Conservation (phyloP, 1,140 invertebrate species). For the Ptiloglossa arizonensis region DNA sequence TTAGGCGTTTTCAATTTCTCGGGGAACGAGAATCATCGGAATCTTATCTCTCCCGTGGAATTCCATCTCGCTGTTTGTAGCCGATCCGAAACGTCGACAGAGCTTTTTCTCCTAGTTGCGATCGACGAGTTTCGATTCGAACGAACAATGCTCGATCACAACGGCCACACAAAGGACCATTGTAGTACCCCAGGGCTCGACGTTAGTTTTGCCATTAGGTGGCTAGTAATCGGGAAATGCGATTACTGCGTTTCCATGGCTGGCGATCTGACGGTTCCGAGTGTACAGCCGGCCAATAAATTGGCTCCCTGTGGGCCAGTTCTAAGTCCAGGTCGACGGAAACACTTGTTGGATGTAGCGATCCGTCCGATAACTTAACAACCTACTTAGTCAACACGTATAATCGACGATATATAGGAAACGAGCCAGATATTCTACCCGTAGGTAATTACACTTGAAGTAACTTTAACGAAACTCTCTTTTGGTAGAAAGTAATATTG, state of each 20-base stretch:
- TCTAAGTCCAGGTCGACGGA: slow-evolving; percentile 17
- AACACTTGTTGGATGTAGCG: slow-evolving; percentile 54
- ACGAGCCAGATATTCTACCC: no score
- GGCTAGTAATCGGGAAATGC: slow-evolving; percentile 25
- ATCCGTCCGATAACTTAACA: slow-evolving; percentile 18
- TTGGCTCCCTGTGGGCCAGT: slow-evolving; percentile 10
- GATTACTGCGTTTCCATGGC: slow-evolving; percentile 29
- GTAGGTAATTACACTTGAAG: no score
- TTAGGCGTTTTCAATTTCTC: not conserved
- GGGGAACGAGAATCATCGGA: no score
- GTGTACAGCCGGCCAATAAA: not conserved
- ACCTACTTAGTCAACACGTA: slow-evolving; percentile 14
- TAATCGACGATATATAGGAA: not conserved
- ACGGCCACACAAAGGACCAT: slow-evolving; percentile 3
- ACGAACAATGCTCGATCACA: slow-evolving; percentile 1
- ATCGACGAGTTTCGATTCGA: slow-evolving; percentile 1
- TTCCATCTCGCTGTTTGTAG: not conserved
- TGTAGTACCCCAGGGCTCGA: not conserved
- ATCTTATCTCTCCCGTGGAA: not conserved
- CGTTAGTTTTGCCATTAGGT: slow-evolving; percentile 33
- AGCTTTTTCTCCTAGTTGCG: not conserved
- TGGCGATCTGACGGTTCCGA: not conserved
- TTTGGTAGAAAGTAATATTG: no score
- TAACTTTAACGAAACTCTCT: no score
- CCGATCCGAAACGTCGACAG: not conserved